Evolutionary conservation across 2,888 invertebrate species (phyloP).

Genomic region (Cheilosia vulpina): DNA sequence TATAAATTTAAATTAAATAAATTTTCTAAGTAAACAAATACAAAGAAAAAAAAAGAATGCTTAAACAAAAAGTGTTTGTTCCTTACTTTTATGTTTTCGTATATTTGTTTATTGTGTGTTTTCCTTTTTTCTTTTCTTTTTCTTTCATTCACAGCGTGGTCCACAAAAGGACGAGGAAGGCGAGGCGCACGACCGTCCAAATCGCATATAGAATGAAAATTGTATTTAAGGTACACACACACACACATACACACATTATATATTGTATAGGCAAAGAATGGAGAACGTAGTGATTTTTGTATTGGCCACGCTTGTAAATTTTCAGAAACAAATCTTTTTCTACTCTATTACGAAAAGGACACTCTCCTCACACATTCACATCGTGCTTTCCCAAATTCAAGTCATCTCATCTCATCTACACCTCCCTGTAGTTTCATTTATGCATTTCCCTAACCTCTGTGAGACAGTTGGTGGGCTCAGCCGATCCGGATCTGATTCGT

Average conservation of each 20-base stretch:
- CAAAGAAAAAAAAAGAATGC: constrained; percentile 53
- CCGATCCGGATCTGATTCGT: background rate
- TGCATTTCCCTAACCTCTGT: too few relatives aligned
- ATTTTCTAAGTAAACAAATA: constrained; percentile 29
- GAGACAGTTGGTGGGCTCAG: background rate
- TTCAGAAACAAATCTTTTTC: constrained; percentile 18
- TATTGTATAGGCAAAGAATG: constrained; percentile 57
- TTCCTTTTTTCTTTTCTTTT: constrained; percentile 74
- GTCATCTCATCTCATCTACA: background rate
- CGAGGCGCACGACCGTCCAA: constrained; percentile 77
- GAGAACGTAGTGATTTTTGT: constrained; percentile 62
- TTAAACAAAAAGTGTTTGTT: constrained; percentile 73
- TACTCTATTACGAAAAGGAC: background rate
- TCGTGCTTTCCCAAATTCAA: constrained; percentile 6
- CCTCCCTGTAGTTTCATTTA: constrained; percentile 1
- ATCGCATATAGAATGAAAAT: constrained; percentile 76
- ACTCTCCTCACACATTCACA: constrained; percentile 9
- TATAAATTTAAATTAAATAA: constrained; percentile 35
- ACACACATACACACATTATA: background rate
- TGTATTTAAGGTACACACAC: constrained; percentile 70
- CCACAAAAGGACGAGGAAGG: constrained; percentile 82
- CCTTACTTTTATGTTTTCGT: constrained; percentile 71
- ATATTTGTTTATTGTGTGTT: constrained; percentile 76
- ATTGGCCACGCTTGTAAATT: constrained; percentile 66
- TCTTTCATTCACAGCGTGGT: constrained; percentile 78